Base-by-base conservation (phyloP, 2,888 invertebrate species). In the Zygothrica quintamaculata region DNA sequence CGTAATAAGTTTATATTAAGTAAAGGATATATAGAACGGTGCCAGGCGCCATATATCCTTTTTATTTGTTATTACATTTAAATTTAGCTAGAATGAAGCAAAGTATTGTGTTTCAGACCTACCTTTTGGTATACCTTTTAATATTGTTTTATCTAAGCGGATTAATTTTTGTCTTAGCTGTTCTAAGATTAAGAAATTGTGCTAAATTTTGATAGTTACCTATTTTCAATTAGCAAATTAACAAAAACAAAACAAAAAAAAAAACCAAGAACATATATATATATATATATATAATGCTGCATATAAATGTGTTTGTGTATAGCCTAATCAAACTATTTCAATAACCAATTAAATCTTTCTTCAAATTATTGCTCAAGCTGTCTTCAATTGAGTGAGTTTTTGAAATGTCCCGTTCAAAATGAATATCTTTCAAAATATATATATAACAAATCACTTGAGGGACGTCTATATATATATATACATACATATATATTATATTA, bases 361-460 rank as follows among this genome's bases (percentile, higher is more conserved):
- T 81, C 57, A 64, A 77, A 65, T 52, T 16, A 60, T 67, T 75
- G 64, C 87, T 86, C 80, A 75, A 71, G 25, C 48, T 66, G 60
- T 65, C 70, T 77, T 61, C 75, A 65, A 65, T 69, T 75, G 87
- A 74, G 87, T 65, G 48, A 59, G 51, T 66, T 55, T 64, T 73
- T 69, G 69, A 72, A 66, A 68, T 42, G 50, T 50, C 53, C 39
- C 36, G 47, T 33, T n/a, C n/a, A n/a, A n/a, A 22, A 22, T 22
- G 18, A 22, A 22, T 43, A 7, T 31, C 22, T 34, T 12, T 15
- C 3, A 18, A 33, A 12, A 29, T 22, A 43, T 22, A 42, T 22
- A 39, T n/a, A 72, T 66, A 82, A 87, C 87, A 82, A 74, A 80
- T 84, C 82, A 39, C 87, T 87, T 82, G 87, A 82, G 82, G 46